Conservation (phyloP, 2,113 vertebrate genomes). For the Chlorodrepanis virens region DNA sequence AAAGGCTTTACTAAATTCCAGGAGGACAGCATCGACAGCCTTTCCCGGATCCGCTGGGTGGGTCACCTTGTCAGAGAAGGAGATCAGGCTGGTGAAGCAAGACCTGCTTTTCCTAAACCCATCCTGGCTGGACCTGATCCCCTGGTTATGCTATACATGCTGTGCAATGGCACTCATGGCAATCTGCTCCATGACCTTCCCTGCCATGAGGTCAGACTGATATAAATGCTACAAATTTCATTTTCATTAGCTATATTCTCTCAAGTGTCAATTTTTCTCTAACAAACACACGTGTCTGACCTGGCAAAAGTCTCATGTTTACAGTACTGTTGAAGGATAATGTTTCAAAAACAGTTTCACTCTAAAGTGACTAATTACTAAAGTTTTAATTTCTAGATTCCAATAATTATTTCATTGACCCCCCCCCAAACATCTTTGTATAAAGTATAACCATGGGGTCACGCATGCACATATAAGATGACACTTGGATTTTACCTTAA, state of each 20-base stretch:
- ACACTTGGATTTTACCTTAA: background rate
- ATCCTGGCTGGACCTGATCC: background rate
- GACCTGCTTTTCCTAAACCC: background rate
- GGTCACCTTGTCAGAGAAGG: background rate
- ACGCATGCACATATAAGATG: accelerated
- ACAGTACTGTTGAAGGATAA: background rate
- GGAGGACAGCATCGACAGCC: background rate
- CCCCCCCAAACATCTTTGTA: background rate
- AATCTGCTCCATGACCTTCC: background rate
- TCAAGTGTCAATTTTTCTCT: background rate
- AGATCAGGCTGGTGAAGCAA: background rate
- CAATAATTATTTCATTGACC: background rate
- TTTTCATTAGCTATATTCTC: background rate
- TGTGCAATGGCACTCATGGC: background rate
- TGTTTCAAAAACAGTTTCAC: background rate
- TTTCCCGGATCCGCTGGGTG: accelerated
- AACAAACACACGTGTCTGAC: background rate
- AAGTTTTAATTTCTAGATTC: background rate
- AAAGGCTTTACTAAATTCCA: background rate
- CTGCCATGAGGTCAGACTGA: background rate
- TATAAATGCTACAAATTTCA: background rate
- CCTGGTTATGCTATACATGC: background rate
- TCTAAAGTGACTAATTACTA: background rate
- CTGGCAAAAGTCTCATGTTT: background rate
- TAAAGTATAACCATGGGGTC: background rate